Percentiles rank a stretch among this genome's conserved stretches.
Conservation (phyloP, 2,113 vertebrate genomes). For the human (Homo sapiens) region DNA sequence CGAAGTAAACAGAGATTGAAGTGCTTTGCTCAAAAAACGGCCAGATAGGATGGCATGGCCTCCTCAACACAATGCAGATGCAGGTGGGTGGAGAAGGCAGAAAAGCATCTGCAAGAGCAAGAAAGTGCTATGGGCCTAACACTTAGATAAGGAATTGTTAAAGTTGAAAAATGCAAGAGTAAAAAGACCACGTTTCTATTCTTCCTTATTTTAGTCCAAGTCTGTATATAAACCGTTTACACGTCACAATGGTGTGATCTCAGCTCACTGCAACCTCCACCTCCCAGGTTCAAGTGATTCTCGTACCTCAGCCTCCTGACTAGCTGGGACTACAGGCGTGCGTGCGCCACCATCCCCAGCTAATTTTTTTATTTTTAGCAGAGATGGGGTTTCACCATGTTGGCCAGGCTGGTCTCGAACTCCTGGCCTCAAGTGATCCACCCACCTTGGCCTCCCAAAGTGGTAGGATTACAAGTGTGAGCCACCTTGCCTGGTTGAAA, state of each 20-base stretch:
- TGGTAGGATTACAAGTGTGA: not conserved
- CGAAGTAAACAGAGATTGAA: not conserved
- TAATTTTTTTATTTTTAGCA: not conserved
- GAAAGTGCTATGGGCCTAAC: not conserved
- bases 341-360: not conserved
- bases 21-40: not conserved
- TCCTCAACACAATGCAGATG: not conserved
- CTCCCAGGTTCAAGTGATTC: not conserved
- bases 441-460: not conserved
- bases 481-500: not conserved
- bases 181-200: not conserved
- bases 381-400: not conserved
- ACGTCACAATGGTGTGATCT: not conserved
- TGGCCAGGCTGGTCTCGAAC: not conserved
- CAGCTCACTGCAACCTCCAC: too few species aligned
- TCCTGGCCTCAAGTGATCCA: not conserved
- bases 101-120: not conserved
- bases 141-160: not conserved
- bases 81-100: not conserved
- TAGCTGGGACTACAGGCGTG: not conserved
- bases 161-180: not conserved
- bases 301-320: not conserved
- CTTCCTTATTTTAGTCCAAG: not conserved
- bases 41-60: not conserved
- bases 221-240: not conserved